phyloP scores from a whole-genome alignment of 1,140 invertebrate species.

The Camponotus pennsylvanicus region DNA sequence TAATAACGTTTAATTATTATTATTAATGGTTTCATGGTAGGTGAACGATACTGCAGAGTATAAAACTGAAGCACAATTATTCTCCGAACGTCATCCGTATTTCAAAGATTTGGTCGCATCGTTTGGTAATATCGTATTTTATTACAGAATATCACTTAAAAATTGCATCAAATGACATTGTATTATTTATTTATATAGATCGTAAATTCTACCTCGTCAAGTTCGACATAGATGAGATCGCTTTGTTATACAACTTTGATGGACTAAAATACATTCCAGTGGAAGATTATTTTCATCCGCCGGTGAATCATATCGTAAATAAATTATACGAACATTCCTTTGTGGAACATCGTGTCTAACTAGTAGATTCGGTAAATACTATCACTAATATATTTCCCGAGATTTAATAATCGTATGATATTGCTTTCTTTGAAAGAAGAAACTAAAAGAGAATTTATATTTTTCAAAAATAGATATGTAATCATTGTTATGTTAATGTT shows the following conservation, averaged over 20 bases:
- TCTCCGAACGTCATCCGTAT: slow-evolving; percentile 90
- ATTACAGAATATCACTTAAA: background rate
- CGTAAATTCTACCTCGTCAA: slow-evolving; percentile 92
- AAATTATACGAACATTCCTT: no score
- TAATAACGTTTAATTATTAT: background rate
- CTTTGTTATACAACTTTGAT: slow-evolving; percentile 91
- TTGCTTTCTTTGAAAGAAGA: no score
- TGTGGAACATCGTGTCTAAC: background rate
- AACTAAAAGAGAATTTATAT: no score
- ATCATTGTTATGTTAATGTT: no score
- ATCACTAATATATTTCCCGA: no score
- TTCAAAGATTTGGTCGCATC: slow-evolving; percentile 87
- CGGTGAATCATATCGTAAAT: background rate
- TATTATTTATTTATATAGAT: slow-evolving; percentile 84
- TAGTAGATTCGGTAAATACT: no score
- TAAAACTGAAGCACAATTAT: slow-evolving; percentile 86
- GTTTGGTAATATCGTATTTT: slow-evolving; percentile 81
- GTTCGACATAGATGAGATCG: slow-evolving; percentile 90
- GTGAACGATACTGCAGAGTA: slow-evolving; percentile 82
- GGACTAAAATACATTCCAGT: slow-evolving; percentile 89
- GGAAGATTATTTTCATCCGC: slow-evolving; percentile 87
- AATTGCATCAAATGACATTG: background rate
- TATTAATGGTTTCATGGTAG: slow-evolving; percentile 80
- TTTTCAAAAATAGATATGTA: no score
- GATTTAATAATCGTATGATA: no score